These are phyloP conservation scores for Hirundichthys speculiger DNA, from an alignment of 2,113 vertebrate species.

Conservation along the genomic window DNA sequence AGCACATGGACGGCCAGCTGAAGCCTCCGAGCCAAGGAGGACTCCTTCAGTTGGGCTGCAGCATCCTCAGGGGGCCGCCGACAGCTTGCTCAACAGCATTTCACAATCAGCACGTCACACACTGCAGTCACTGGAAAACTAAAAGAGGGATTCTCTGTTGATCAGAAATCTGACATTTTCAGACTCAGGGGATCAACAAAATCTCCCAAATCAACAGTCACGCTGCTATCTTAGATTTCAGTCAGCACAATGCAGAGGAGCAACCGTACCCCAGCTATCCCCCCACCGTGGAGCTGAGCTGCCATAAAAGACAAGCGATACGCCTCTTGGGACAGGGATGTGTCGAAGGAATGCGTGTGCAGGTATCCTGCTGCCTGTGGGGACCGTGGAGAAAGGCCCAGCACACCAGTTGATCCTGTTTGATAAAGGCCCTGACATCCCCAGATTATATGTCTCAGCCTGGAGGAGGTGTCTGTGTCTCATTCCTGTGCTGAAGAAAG, in stretches of 20 bases:
- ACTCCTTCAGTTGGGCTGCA: slow-evolving; percentile 22
- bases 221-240: slow-evolving; percentile 54
- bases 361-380: slow-evolving; percentile 69
- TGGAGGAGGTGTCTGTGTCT: slow-evolving; percentile 73
- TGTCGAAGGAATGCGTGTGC: slow-evolving; percentile 70
- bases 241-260: slow-evolving; percentile 59
- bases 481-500: slow-evolving; percentile 76
- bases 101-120: slow-evolving; percentile 20
- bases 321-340: slow-evolving; percentile 68
- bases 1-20: slow-evolving; percentile 4
- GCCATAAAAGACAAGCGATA: slow-evolving; percentile 73
- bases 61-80: slow-evolving; percentile 18
- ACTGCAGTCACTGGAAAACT: not conserved
- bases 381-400: slow-evolving; percentile 66
- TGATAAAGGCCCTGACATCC: slow-evolving; percentile 77
- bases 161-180: slow-evolving; percentile 40
- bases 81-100: slow-evolving; percentile 19
- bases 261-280: slow-evolving; percentile 46
- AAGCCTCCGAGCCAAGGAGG: slow-evolving; percentile 13
- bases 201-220: slow-evolving; percentile 35
- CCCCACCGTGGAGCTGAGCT: slow-evolving; percentile 27
- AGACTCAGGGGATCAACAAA: slow-evolving; percentile 26
- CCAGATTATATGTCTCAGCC: slow-evolving; percentile 77
- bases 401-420: slow-evolving; percentile 71
- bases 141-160: slow-evolving; percentile 23